Conservation (phyloP, 2,797 vertebrate species). For the Diplodus puntazzo region DNA sequence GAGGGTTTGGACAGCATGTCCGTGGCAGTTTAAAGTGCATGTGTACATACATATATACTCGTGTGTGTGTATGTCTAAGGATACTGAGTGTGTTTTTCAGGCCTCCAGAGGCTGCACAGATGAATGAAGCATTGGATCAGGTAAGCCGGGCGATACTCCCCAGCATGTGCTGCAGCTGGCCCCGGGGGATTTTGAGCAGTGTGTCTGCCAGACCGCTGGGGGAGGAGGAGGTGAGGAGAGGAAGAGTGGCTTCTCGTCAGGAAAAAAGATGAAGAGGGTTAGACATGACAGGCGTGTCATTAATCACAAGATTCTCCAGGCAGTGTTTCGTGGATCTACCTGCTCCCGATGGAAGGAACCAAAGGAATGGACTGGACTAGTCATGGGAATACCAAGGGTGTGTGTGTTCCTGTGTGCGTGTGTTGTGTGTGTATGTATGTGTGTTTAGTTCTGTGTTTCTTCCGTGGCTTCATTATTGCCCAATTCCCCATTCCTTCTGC, state of each 20-base stretch:
- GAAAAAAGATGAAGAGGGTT: conserved; percentile 71
- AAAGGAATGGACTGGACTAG: conserved; percentile 67
- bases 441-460: conserved; percentile 52
- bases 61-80: conserved; percentile 14
- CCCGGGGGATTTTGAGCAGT: conserved; percentile 70
- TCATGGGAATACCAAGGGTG: conserved; percentile 49
- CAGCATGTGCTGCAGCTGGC: conserved; percentile 74
- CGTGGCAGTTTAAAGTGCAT: conserved; percentile 38
- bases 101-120: conserved; percentile 77
- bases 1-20: conserved; percentile 8
- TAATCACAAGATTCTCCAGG: conserved; percentile 75
- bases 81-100: conserved; percentile 65
- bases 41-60: conserved; percentile 25
- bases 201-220: conserved; percentile 67
- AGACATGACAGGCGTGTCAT: conserved; percentile 76
- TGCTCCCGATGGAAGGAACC: conserved; percentile 56
- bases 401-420: conserved; percentile 30
- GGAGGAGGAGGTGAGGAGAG: conserved; percentile 36
- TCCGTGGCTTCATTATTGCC: conserved; percentile 76
- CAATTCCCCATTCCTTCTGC: conserved; percentile 66
- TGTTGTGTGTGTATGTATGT: conserved; percentile 27
- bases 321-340: conserved; percentile 57
- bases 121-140: conserved; percentile 82
- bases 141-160: conserved; percentile 77
- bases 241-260: conserved; percentile 61